phyloP scores from a whole-genome alignment of 2,113 vertebrate genomes.

The Hydrolagus affinis region DNA sequence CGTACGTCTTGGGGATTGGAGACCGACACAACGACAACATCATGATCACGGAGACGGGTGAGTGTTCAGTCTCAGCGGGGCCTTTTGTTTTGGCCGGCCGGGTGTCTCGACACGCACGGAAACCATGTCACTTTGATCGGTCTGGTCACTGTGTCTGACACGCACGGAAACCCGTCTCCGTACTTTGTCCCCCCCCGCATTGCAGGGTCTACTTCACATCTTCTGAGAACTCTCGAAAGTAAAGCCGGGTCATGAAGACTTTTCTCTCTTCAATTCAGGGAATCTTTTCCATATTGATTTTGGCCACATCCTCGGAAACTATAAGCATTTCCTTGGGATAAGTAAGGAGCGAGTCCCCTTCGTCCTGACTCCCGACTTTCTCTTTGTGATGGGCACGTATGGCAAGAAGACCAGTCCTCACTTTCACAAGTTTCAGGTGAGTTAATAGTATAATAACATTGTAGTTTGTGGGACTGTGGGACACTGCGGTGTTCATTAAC shows the following conservation, averaged over 20 bases:
- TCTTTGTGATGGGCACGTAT: slow-evolving; percentile 90
- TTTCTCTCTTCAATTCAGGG: slow-evolving; percentile 56
- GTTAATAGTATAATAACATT: neutral
- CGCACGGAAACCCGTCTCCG: no score
- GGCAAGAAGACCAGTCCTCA: slow-evolving; percentile 88
- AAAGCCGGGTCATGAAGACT: neutral
- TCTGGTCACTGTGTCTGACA: no score
- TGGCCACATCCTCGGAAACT: slow-evolving; percentile 97
- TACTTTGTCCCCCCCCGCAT: no score
- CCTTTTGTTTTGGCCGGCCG: no score
- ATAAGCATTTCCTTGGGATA: slow-evolving; percentile 97
- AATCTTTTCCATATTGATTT: slow-evolving; percentile 98
- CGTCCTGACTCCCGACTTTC: slow-evolving; percentile 93
- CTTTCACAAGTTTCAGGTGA: slow-evolving; percentile 96
- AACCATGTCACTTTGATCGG: no score
- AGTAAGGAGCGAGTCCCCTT: slow-evolving; percentile 96
- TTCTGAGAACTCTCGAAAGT: no score
- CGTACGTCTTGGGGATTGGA: slow-evolving; percentile 95
- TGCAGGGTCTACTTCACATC: no score
- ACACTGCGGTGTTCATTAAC: neutral
- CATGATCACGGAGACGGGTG: slow-evolving; percentile 96
- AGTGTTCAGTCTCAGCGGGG: slow-evolving; percentile 29
- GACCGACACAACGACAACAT: slow-evolving; percentile 98
- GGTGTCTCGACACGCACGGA: no score
- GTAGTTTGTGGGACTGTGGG: neutral